Evolutionary conservation across 2,888 invertebrate species (phyloP), one percentile per base, ranked within the genome.

Genomic region (Schizaphis graminum): DNA sequence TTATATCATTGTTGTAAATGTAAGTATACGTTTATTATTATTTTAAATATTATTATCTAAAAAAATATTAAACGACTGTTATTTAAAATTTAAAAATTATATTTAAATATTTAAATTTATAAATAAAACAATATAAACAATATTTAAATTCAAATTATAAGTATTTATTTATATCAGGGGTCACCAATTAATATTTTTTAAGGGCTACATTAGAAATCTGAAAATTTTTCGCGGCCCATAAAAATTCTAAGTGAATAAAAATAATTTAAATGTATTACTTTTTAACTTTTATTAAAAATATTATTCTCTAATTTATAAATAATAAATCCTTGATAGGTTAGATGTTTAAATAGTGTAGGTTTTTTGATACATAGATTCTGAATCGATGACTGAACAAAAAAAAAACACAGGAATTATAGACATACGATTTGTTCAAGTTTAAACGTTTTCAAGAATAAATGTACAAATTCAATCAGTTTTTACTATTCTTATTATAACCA

Each of bases 291-390:
- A 56, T 26, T 26, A 13, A 41, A 89, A 56, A 41, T 88, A n/a
- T 56, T 56, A 88, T 41, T 56, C 53, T 77, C 26, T 41, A 2
- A 35, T 41, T 3, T 44, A 44, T 44, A 44, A 44, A 26, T 44
- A 41, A 35, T 53, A 35, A 77, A 91, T 77, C 49, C 35, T 91
- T 77, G 90, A 26, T n/a, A n/a, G n/a, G n/a, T n/a, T n/a, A n/a
- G n/a, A n/a, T 16, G n/a, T 49, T 91, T 11, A 49, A 77, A 77
- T 21, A 67, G 47, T 49, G 67, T 91, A 88, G 35, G 88, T 88
- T 3, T 41, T 53, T 13, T 41, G 41, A 89, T 24, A 11, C 11
- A 35, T 87, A 21, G 53, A 28, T 67, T 35, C 49, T n/a, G 26
- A 35, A 77, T 11, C 26, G 26, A 49, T 77, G 0, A 28, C 11